Evolutionary conservation across 2,888 invertebrate genomes (phyloP).

Genomic region (Lithosia quadra): DNA sequence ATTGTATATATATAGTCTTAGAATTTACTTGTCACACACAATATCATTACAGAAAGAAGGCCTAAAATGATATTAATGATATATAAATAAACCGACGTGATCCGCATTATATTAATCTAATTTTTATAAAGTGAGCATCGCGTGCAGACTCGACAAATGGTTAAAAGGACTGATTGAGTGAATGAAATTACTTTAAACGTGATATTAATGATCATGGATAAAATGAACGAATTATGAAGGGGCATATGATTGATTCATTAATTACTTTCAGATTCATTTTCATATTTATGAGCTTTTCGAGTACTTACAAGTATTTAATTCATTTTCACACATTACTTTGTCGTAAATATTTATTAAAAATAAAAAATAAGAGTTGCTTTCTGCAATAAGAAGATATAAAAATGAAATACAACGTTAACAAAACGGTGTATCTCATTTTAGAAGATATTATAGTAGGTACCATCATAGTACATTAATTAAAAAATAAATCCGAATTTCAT

Average conservation of each 20-base stretch:
- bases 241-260: constrained; percentile 15
- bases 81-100: neutral
- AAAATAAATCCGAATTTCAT: too few relatives aligned
- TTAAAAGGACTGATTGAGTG: constrained; percentile 16
- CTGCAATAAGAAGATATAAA: too few relatives aligned
- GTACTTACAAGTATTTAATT: too few relatives aligned
- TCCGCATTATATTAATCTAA: constrained; percentile 7
- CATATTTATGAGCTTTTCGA: neutral
- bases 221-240: constrained; percentile 17
- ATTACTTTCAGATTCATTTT: constrained; percentile 13
- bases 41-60: neutral
- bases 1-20: too few relatives aligned
- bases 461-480: too few relatives aligned
- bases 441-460: too few relatives aligned
- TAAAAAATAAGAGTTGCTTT: too few relatives aligned
- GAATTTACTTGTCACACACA: neutral
- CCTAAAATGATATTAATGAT: neutral
- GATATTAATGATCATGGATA: constrained; percentile 16
- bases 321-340: neutral
- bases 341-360: too few relatives aligned
- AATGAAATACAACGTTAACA: too few relatives aligned
- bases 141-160: constrained; percentile 13
- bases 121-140: constrained; percentile 19
- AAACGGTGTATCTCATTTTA: too few relatives aligned
- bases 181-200: constrained; percentile 21